Evolutionary conservation across 1,140 invertebrate genomes (phyloP).

Genomic region (Oreohelix idahoensis): DNA sequence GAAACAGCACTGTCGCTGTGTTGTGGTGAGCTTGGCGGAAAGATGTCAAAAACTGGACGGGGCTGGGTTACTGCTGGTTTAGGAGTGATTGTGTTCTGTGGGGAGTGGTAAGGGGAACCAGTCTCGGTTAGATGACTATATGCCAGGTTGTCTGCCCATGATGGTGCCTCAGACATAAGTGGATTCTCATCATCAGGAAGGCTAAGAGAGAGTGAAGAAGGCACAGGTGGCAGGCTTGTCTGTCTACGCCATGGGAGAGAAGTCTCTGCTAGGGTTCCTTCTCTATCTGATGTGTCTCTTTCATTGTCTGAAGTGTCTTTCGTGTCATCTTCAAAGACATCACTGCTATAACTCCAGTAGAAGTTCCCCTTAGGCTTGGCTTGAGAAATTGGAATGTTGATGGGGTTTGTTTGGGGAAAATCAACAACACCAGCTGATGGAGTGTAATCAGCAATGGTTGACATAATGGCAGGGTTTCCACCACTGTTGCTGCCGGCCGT

Average conservation of each 20-base stretch:
- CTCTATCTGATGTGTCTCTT: not conserved
- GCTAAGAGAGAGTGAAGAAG: constrained; percentile 49
- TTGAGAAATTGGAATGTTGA: not conserved
- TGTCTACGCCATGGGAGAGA: constrained; percentile 66
- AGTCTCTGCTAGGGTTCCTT: constrained; percentile 60
- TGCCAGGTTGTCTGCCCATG: constrained; percentile 68
- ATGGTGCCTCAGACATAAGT: constrained; percentile 60
- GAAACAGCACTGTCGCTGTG: constrained; percentile 13
- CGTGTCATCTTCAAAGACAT: not conserved
- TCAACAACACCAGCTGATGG: not conserved
- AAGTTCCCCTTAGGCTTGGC: not conserved
- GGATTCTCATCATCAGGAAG: constrained; percentile 64
- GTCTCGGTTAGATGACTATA: constrained; percentile 64
- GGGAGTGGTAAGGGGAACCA: constrained; percentile 65
- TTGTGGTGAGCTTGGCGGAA: constrained; percentile 38
- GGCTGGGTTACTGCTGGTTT: constrained; percentile 38
- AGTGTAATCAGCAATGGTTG: not conserved
- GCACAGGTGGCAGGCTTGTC: constrained; percentile 51
- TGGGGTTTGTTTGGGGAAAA: not conserved
- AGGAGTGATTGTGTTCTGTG: constrained; percentile 58
- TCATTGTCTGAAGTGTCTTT: not conserved
- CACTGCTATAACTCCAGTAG: not conserved
- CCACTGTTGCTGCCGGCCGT: not conserved
- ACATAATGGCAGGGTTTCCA: not conserved
- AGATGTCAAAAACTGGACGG: constrained; percentile 60